A percentile compares a stretch with the other conserved stretches of the same genome.
Conservation (phyloP, 2,113 vertebrate genomes). For the Sylvilagus bachmani region DNA sequence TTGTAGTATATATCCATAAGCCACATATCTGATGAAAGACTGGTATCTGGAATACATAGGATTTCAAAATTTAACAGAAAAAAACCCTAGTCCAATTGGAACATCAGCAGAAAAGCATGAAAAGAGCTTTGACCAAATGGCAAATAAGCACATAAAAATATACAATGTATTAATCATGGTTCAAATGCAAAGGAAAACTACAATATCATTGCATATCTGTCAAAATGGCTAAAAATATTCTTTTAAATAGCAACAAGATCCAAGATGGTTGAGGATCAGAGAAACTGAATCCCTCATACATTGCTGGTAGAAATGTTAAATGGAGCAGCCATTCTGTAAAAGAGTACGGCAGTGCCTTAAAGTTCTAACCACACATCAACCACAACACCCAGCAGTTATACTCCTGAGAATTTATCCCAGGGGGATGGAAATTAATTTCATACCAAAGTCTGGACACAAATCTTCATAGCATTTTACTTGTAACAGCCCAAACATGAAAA, state of each 20-base stretch:
- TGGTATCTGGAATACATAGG: background rate
- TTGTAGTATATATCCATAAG: background rate
- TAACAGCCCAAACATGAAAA: background rate
- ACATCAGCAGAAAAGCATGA: background rate
- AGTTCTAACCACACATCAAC: background rate
- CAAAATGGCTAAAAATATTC: background rate
- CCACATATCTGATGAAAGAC: background rate
- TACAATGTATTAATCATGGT: background rate
- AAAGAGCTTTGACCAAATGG: background rate
- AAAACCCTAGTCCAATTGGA: background rate
- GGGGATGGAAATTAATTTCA: background rate
- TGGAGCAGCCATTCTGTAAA: background rate
- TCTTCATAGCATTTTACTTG: background rate
- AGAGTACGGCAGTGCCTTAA: background rate
- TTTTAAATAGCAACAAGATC: background rate
- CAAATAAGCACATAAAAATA: background rate
- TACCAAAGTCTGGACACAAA: background rate
- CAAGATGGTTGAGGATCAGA: background rate
- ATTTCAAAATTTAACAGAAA: background rate
- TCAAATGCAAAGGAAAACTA: constrained; percentile 10
- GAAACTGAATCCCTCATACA: background rate
- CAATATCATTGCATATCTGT: background rate
- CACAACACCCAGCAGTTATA: background rate
- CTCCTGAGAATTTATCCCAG: background rate
- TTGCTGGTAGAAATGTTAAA: background rate